phyloP scores from a whole-genome alignment of 2,888 invertebrate species.

The Drosophila prolongata region DNA sequence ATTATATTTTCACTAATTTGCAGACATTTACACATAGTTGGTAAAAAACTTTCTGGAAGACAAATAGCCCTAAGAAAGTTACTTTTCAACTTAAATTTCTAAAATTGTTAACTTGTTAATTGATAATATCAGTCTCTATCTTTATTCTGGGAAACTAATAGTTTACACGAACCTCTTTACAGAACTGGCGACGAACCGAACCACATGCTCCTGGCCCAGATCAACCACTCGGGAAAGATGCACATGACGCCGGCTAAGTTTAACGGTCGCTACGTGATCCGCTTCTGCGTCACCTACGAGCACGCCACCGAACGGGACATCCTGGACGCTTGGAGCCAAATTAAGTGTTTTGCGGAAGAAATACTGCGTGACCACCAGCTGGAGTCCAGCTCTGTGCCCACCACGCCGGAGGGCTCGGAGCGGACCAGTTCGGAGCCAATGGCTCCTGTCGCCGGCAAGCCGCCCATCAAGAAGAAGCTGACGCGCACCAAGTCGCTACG shows the following conservation, averaged over 20 bases:
- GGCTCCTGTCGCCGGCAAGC: conserved; percentile 71
- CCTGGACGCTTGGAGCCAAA: conserved; percentile 88
- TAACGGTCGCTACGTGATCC: conserved; percentile 89
- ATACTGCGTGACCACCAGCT: conserved; percentile 84
- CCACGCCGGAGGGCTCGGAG: conserved; percentile 77
- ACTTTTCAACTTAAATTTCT: no score
- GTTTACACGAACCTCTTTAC: conserved; percentile 5
- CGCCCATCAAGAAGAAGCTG: conserved; percentile 83
- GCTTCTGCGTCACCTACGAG: conserved; percentile 93
- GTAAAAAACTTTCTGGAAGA: no score
- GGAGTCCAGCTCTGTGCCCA: conserved; percentile 70
- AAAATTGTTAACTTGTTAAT: no score
- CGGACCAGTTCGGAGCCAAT: conserved; percentile 72
- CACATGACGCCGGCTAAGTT: conserved; percentile 94
- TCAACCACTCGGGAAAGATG: conserved; percentile 93
- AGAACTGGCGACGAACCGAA: conserved; percentile 90
- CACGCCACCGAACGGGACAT: conserved; percentile 91
- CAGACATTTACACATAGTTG: no score
- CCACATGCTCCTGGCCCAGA: conserved; percentile 90
- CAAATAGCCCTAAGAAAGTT: no score
- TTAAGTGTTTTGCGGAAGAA: conserved; percentile 87
- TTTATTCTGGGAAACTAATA: neutral
- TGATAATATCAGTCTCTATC: neutral
- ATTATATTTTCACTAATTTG: no score
- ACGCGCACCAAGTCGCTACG: conserved; percentile 84